These are phyloP conservation scores for Cyrtodaria siliqua DNA, from an alignment of 2,888 invertebrate species.

Conservation along the genomic window DNA sequence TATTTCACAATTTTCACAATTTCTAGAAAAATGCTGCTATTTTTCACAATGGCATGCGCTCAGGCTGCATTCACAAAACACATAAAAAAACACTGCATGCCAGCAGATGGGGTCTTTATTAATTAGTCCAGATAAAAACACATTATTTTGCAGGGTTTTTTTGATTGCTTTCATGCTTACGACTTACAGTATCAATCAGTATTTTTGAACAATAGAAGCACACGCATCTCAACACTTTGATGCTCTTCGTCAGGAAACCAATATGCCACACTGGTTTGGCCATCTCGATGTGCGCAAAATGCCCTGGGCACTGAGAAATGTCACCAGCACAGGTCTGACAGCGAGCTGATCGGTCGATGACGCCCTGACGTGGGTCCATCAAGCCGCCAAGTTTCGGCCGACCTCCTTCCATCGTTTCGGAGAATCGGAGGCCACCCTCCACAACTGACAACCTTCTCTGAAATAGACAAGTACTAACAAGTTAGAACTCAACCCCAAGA, in stretches of 20 bases:
- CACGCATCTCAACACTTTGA: conserved; percentile 98
- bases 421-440: conserved; percentile 97
- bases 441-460: conserved; percentile 98
- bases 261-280: conserved; percentile 99
- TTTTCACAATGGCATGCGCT: too few relatives aligned
- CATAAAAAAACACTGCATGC: too few relatives aligned
- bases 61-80: too few relatives aligned
- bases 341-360: conserved; percentile 94
- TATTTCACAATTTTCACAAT: too few relatives aligned
- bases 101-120: too few relatives aligned
- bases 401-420: conserved; percentile 99
- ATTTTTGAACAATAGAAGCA: conserved; percentile 99
- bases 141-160: too few relatives aligned
- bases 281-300: conserved; percentile 99
- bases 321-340: conserved; percentile 89
- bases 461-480: conserved; percentile 58
- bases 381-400: conserved; percentile 98
- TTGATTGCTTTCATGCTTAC: too few relatives aligned
- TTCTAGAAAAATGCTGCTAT: too few relatives aligned
- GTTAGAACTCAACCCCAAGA: too few relatives aligned
- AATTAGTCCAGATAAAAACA: too few relatives aligned
- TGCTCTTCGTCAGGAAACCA: conserved; percentile 98
- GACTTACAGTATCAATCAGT: conserved; percentile 96
- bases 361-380: conserved; percentile 99
- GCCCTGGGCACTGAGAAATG: conserved; percentile 99